Percentiles rank a stretch among this genome's conserved stretches.
Conservation (phyloP, 2,113 vertebrate species). For the Oreochromis spilurus region DNA sequence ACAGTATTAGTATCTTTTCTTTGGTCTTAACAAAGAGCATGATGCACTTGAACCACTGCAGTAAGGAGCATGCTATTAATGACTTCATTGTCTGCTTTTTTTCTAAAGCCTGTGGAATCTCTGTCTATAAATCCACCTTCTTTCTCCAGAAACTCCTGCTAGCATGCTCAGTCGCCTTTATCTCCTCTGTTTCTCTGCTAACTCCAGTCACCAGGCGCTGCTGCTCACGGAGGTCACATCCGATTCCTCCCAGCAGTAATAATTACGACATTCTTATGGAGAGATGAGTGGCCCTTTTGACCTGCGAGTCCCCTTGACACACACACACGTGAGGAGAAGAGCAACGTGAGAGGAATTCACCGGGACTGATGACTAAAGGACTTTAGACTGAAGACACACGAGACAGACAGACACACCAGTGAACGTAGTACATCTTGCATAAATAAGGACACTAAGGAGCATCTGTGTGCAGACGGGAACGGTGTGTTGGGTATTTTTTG, state of each 20-base stretch:
- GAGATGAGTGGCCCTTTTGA: constrained; percentile 36
- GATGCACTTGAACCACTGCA: background rate
- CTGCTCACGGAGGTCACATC: constrained; percentile 29
- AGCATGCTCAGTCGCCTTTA: background rate
- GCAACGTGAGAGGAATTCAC: constrained; percentile 26
- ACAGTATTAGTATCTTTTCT: background rate
- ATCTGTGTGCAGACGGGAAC: background rate
- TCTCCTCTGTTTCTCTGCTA: background rate
- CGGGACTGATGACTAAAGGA: background rate
- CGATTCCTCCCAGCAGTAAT: constrained; percentile 21
- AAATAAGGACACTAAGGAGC: background rate
- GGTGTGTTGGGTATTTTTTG: background rate
- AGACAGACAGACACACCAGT: background rate
- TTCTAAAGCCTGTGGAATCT: background rate
- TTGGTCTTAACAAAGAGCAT: background rate
- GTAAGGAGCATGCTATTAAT: background rate
- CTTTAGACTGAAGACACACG: background rate
- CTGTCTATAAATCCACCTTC: background rate
- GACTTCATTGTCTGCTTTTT: background rate
- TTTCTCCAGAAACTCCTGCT: background rate
- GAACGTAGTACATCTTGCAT: background rate
- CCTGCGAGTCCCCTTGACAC: constrained; percentile 4
- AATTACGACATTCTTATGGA: constrained; percentile 56
- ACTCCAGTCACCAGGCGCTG: background rate
- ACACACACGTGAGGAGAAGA: background rate